A percentile compares a stretch with the other conserved stretches of the same genome.
phyloP scores from a whole-genome alignment of 2,888 invertebrate species.

The Spicauda simplicius region DNA sequence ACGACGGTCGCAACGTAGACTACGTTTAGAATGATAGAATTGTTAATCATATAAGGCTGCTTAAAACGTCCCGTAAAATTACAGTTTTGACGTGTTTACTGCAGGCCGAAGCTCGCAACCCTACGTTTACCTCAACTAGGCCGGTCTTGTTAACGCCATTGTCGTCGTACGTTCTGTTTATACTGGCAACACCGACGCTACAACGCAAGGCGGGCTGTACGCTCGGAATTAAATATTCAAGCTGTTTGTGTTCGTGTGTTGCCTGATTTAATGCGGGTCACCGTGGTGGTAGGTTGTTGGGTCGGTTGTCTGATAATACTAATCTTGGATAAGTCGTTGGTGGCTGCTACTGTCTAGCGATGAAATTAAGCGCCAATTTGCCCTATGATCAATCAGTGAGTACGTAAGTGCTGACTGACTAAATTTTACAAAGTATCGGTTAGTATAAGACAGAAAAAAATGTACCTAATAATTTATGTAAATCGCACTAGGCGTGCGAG shows the following conservation, averaged over 20 bases:
- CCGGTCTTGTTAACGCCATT: constrained; percentile 76
- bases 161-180: constrained; percentile 66
- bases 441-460: too few relatives aligned
- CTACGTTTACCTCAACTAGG: constrained; percentile 70
- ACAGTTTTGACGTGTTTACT: neutral
- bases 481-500: too few relatives aligned
- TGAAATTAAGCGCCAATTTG: too few relatives aligned
- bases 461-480: too few relatives aligned
- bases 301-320: constrained; percentile 24
- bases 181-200: constrained; percentile 44
- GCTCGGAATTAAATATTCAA: constrained; percentile 35
- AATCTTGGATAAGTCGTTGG: constrained; percentile 18
- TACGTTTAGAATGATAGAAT: too few relatives aligned
- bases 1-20: too few relatives aligned
- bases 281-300: constrained; percentile 30
- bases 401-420: too few relatives aligned
- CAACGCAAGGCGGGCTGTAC: constrained; percentile 26
- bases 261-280: constrained; percentile 36
- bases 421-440: too few relatives aligned
- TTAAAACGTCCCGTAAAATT: neutral
- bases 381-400: too few relatives aligned
- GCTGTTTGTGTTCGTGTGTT: constrained; percentile 31
- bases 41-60: too few relatives aligned
- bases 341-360: neutral
- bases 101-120: constrained; percentile 20